These are phyloP conservation scores for Nothocercus julius DNA, from an alignment of 2,113 vertebrate species.

Conservation along the genomic window DNA sequence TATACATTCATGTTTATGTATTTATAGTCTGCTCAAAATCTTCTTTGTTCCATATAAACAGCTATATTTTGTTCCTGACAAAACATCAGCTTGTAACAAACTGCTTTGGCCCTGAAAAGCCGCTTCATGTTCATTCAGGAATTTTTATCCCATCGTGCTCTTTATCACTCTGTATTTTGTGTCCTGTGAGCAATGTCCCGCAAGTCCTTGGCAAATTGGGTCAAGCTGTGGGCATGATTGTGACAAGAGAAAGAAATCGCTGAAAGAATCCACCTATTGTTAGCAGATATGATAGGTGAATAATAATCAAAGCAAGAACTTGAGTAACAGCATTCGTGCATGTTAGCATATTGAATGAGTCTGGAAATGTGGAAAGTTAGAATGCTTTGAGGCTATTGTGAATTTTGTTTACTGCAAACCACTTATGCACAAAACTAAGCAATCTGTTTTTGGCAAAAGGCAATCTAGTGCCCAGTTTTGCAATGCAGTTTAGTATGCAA, in stretches of 20 bases:
- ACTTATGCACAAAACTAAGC: background rate
- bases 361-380: conserved; percentile 7
- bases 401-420: background rate
- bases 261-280: background rate
- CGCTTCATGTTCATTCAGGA: conserved; percentile 8
- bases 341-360: conserved; percentile 20
- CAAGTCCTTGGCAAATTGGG: conserved; percentile 26
- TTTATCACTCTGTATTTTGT: background rate
- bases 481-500: no score
- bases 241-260: conserved; percentile 25
- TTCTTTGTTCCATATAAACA: background rate
- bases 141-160: conserved; percentile 26
- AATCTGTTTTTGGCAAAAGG: background rate
- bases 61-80: background rate
- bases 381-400: background rate
- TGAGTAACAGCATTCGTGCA: background rate
- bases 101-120: background rate
- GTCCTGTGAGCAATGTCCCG: background rate
- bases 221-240: background rate
- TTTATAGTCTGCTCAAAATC: background rate
- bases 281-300: conserved; percentile 40
- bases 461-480: background rate
- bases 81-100: background rate
- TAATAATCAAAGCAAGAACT: conserved; percentile 61
- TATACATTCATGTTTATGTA: background rate